Evolutionary conservation across 2,113 vertebrate species (phyloP), one percentile per base, ranked within the genome.

Genomic region (Crocuta crocuta): DNA sequence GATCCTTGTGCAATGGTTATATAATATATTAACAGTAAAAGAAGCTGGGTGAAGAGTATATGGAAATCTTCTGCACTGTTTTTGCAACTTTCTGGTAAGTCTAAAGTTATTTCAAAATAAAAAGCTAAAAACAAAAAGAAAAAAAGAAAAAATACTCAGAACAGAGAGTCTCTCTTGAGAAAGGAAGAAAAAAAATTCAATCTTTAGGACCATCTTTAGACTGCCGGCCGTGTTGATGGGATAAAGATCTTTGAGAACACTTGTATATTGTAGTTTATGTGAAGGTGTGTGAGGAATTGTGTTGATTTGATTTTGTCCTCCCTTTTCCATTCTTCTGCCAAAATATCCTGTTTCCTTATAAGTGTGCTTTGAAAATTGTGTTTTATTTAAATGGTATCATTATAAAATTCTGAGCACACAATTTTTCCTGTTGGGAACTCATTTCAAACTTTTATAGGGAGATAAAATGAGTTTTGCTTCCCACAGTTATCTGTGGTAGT

Each of bases 31-130:
- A 61, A 78, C 43, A 24, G 83, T 87, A 48, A 35, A 79, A 78
- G 39, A 85, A 73, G 24, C 24, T 66, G 65, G 58, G 78, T 89
- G 33, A 96, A 66, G 19, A 5, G 16, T n/a, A 78, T 55, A 79
- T 71, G 80, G 33, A 93, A 89, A 78, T 43, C 61, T 78, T 79
- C 24, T 85, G 33, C 83, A 81, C 33, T 90, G 17, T 65, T 79
- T 87, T 58, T 58, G 45, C 16, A 58, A 73, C 5, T 90, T 89
- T 93, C 48, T 65, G 50, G 33, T 6, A 89, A 89, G 33, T 48
- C 33, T 95, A 95, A 50, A 87, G 58, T 95, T 93, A 91, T 87
- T 96, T 76, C 24, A 86, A 70, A 93, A 76, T 79, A 79, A 87
- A 78, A 95, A 91, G 70, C 78, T 31, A 4, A 76, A 82, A 24